phyloP scores from a whole-genome alignment of 2,113 vertebrate genomes.

The Siphamia tubifer region DNA sequence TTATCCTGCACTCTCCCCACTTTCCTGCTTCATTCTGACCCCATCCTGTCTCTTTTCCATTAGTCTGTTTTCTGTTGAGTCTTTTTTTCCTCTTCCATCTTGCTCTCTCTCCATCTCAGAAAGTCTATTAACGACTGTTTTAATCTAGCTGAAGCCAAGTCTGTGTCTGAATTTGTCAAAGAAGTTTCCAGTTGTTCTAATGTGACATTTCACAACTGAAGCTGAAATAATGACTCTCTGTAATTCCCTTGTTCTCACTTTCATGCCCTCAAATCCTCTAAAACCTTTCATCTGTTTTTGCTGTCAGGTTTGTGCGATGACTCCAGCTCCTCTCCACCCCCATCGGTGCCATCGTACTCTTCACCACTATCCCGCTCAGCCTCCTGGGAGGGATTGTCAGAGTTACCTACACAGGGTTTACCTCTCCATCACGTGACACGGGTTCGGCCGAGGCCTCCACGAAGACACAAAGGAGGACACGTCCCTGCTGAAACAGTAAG shows the following conservation, averaged over 20 bases:
- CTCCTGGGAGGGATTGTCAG: conserved; percentile 85
- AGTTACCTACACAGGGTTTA: conserved; percentile 85
- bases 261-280: background rate
- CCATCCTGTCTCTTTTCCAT: conserved; percentile 45
- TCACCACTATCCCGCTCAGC: conserved; percentile 78
- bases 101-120: conserved; percentile 8
- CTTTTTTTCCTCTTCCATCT: background rate
- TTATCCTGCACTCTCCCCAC: conserved; percentile 15
- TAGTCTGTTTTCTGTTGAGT: conserved; percentile 29
- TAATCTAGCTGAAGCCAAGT: background rate
- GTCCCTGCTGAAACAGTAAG: conserved; percentile 71
- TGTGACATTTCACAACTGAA: background rate
- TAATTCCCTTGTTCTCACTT: background rate
- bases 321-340: conserved; percentile 78
- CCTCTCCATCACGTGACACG: conserved; percentile 86
- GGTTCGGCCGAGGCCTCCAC: conserved; percentile 83
- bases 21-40: conserved; percentile 14
- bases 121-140: conserved; percentile 33
- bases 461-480: conserved; percentile 75
- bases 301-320: conserved; percentile 73
- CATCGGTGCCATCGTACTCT: conserved; percentile 76
- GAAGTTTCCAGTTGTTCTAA: conserved; percentile 1
- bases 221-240: conserved; percentile 8
- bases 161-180: conserved; percentile 16
- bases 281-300: conserved; percentile 1